Percentiles rank a stretch among this genome's conserved stretches.
phyloP scores from a whole-genome alignment of 2,888 invertebrate species.

The Steinernema carpocapsae region DNA sequence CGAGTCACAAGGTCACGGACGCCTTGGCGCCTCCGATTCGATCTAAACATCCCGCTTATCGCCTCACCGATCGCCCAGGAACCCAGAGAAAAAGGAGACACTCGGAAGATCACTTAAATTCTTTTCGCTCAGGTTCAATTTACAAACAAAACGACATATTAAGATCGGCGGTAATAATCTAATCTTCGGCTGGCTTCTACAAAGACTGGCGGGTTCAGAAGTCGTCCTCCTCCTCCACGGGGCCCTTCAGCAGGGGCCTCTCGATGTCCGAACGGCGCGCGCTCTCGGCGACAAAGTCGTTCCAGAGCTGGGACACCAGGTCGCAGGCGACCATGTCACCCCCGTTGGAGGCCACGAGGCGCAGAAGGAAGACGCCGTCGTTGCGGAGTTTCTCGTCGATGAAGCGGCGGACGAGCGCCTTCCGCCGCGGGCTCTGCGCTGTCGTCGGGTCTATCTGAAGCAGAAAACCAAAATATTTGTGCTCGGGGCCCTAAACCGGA shows the following conservation, averaged over 20 bases:
- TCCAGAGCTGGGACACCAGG: slow-evolving; percentile 57
- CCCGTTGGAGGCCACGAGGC: slow-evolving; percentile 53
- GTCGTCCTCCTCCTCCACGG: slow-evolving; percentile 33
- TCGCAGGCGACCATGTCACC: slow-evolving; percentile 61
- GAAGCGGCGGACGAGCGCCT: slow-evolving; percentile 50
- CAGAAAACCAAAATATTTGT: neutral
- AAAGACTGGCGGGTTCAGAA: neutral
- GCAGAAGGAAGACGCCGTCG: slow-evolving; percentile 64
- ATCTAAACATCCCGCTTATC: slow-evolving; percentile 17
- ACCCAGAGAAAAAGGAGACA: neutral
- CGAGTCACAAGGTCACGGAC: slow-evolving; percentile 29
- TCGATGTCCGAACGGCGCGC: slow-evolving; percentile 12
- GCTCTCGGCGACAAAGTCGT: slow-evolving; percentile 48
- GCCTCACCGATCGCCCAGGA: slow-evolving; percentile 9
- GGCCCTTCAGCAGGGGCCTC: slow-evolving; percentile 19
- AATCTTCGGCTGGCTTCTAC: neutral
- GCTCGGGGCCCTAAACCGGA: neutral
- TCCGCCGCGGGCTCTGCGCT: slow-evolving; percentile 43
- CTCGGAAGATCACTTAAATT: slow-evolving; percentile 3
- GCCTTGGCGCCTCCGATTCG: neutral
- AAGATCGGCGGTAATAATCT: neutral
- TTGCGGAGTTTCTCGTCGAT: slow-evolving; percentile 58
- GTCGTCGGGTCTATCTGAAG: slow-evolving; percentile 53
- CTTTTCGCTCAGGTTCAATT: slow-evolving; percentile 26
- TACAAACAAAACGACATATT: slow-evolving; percentile 8